A percentile compares a stretch with the other conserved stretches of the same genome.
phyloP scores from a whole-genome alignment of 2,888 invertebrate genomes.

The Abrostola triplasia region DNA sequence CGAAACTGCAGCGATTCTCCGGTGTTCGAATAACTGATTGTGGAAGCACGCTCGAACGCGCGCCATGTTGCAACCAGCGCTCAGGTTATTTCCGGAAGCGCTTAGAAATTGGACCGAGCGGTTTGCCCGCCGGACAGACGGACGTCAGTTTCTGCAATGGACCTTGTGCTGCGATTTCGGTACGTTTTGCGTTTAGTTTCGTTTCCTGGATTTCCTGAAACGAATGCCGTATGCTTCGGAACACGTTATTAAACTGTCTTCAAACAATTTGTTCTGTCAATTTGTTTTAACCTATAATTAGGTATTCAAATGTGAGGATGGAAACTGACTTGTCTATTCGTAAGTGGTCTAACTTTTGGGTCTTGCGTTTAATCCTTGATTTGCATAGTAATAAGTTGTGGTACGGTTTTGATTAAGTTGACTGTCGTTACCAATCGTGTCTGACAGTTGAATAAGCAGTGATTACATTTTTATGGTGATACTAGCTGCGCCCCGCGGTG shows the following conservation, averaged over 20 bases:
- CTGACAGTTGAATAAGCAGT: constrained; percentile 17
- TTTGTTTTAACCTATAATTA: constrained; percentile 25
- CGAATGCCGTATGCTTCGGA: constrained; percentile 18
- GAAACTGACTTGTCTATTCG: constrained; percentile 29
- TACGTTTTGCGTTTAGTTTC: constrained; percentile 45
- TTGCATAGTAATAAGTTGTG: constrained; percentile 34
- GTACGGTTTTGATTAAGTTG: constrained; percentile 32
- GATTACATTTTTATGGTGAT: constrained; percentile 47
- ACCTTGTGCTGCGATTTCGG: constrained; percentile 53
- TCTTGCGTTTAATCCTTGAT: constrained; percentile 24
- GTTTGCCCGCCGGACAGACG: constrained; percentile 43
- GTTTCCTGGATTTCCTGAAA: constrained; percentile 39
- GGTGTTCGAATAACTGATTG: constrained; percentile 64
- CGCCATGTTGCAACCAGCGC: constrained; percentile 66
- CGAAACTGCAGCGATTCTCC: constrained; percentile 63
- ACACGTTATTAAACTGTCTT: constrained; percentile 34
- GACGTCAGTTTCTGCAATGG: constrained; percentile 54
- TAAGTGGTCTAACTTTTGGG: constrained; percentile 41
- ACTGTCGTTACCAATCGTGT: constrained; percentile 22
- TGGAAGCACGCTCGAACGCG: constrained; percentile 80
- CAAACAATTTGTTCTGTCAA: constrained; percentile 27
- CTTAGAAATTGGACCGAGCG: constrained; percentile 68
- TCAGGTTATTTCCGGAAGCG: constrained; percentile 74
- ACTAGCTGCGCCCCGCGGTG: too few relatives aligned
- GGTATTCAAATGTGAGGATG: constrained; percentile 31